Conservation (phyloP, 2,113 vertebrate species). For the Ardeotis arabs region DNA sequence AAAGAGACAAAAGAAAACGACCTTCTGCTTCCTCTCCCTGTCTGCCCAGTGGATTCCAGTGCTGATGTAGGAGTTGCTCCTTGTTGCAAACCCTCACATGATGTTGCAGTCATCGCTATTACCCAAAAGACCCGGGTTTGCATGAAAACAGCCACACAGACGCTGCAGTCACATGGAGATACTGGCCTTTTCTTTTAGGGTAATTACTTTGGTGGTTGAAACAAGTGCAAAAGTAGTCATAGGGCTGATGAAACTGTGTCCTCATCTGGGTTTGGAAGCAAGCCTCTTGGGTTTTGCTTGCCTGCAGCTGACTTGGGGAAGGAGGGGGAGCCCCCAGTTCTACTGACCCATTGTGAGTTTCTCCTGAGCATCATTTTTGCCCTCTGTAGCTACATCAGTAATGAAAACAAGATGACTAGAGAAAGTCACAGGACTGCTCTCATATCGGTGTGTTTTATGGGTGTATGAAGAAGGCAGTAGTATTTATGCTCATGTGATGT, state of each 20-base stretch:
- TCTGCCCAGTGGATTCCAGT: background rate
- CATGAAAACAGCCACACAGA: background rate
- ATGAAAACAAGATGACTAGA: background rate
- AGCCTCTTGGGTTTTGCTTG: background rate
- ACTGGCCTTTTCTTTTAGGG: background rate
- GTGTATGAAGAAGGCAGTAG: background rate
- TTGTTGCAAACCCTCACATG: constrained; percentile 67
- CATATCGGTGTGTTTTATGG: background rate
- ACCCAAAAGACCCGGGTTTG: background rate
- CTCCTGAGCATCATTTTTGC: background rate
- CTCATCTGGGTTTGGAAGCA: background rate
- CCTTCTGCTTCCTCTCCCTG: background rate
- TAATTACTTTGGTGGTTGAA: background rate
- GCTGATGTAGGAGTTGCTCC: background rate
- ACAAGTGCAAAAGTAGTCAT: background rate
- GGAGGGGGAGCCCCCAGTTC: background rate
- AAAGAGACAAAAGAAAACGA: background rate
- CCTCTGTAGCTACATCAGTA: background rate
- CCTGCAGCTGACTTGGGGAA: background rate
- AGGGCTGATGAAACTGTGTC: background rate
- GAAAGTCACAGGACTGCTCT: constrained; percentile 45
- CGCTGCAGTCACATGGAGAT: background rate
- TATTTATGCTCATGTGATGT: background rate
- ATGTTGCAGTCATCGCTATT: background rate
- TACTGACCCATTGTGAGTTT: background rate